phyloP scores from a whole-genome alignment of 92 coral and sea anemone genomes.

The Epizoanthus stellaris region DNA sequence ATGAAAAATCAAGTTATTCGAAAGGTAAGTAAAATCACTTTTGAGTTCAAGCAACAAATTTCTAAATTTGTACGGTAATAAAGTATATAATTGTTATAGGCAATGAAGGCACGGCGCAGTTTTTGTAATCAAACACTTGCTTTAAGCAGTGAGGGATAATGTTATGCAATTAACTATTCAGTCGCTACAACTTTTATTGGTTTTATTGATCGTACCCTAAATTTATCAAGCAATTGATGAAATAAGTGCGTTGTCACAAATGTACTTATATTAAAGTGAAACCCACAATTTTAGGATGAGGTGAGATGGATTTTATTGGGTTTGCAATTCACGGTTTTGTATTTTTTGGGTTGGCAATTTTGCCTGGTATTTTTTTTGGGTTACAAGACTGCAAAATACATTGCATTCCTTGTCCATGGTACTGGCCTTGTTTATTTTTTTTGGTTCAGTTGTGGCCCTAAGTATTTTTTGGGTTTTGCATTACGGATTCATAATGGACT shows the following conservation, averaged over 20 bases:
- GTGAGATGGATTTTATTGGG: no score
- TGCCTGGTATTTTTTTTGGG: no score
- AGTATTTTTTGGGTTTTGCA: no score
- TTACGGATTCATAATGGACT: no score
- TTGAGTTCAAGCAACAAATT: background rate
- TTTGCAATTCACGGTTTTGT: no score
- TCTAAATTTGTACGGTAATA: background rate
- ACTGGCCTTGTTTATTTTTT: no score
- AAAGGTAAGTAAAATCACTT: background rate
- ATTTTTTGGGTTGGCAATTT: no score
- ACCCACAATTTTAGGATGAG: no score
- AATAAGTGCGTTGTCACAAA: background rate
- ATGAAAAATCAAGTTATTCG: background rate
- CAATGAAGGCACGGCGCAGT: background rate
- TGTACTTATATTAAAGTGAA: background rate
- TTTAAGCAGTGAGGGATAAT: background rate
- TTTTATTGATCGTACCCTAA: background rate
- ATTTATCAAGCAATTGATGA: background rate
- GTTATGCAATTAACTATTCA: background rate
- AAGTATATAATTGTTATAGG: background rate
- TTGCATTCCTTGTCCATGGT: no score
- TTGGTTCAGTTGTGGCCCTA: no score
- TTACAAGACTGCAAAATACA: no score
- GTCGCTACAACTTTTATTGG: background rate
- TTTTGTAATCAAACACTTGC: background rate